These are phyloP conservation scores for Embiotoca jacksoni DNA, from an alignment of 2,113 vertebrate genomes.

Conservation along the genomic window DNA sequence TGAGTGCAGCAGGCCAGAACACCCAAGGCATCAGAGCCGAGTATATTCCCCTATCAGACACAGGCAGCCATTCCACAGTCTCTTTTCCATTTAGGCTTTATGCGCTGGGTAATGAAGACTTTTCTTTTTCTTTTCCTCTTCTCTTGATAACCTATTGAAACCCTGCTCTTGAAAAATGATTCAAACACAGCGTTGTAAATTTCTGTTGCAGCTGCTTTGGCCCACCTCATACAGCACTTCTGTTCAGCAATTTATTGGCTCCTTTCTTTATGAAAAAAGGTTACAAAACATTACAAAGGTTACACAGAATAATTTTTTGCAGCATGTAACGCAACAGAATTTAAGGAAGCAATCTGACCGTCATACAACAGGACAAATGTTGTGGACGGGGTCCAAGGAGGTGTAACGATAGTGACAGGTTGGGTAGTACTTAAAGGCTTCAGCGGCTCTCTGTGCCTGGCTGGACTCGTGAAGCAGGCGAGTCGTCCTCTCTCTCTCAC, in stretches of 20 bases:
- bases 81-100: conserved; percentile 74
- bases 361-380: conserved; percentile 1
- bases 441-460: conserved; percentile 36
- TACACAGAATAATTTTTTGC: not conserved
- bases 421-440: conserved; percentile 25
- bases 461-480: conserved; percentile 25
- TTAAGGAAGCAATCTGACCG: not conserved
- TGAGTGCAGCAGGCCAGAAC: conserved; percentile 77
- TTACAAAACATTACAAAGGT: conserved; percentile 15
- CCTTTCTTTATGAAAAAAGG: conserved; percentile 6
- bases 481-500: conserved; percentile 24
- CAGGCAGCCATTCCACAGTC: conserved; percentile 73
- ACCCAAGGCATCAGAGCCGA: conserved; percentile 77
- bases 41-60: conserved; percentile 73
- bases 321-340: not conserved
- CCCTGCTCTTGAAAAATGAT: conserved; percentile 63
- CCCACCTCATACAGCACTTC: conserved; percentile 12
- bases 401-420: conserved; percentile 16
- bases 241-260: conserved; percentile 17
- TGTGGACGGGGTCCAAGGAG: not conserved
- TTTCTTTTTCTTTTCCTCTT: conserved; percentile 68
- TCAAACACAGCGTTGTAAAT: conserved; percentile 64
- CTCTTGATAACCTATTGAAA: conserved; percentile 77
- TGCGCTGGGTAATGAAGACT: conserved; percentile 70
- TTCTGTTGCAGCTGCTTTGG: conserved; percentile 37